These are phyloP conservation scores for Nannoperca obscura DNA, from an alignment of 2,797 vertebrate species.

Conservation along the genomic window DNA sequence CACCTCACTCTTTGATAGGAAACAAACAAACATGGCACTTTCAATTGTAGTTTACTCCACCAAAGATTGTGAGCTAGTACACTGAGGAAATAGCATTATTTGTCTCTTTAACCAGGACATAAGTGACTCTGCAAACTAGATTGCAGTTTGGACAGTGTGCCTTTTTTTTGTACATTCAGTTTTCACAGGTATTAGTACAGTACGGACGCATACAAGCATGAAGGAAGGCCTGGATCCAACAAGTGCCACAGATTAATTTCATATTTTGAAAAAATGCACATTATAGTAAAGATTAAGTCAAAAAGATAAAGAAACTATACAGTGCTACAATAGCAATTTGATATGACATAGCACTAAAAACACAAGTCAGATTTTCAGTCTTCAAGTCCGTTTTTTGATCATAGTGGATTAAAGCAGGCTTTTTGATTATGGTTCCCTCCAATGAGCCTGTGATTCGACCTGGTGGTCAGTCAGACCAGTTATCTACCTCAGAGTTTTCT, in stretches of 20 bases:
- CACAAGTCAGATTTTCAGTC: conserved; percentile 74
- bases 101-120: conserved; percentile 90
- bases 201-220: conserved; percentile 91
- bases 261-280: conserved; percentile 86
- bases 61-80: conserved; percentile 96
- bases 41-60: conserved; percentile 93
- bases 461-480: conserved; percentile 95
- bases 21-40: conserved; percentile 93
- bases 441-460: conserved; percentile 93
- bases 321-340: conserved; percentile 79
- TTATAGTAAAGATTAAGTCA: conserved; percentile 83
- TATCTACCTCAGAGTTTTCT: conserved; percentile 99
- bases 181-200: conserved; percentile 89
- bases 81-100: conserved; percentile 63
- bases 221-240: conserved; percentile 94
- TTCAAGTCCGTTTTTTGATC: conserved; percentile 64
- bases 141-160: conserved; percentile 96
- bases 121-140: conserved; percentile 91
- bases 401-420: conserved; percentile 82
- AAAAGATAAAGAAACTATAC: conserved; percentile 86
- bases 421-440: conserved; percentile 93
- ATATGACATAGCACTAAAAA: conserved; percentile 53
- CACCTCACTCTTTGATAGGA: conserved; percentile 90
- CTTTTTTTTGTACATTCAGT: conserved; percentile 97
- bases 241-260: conserved; percentile 92